A percentile compares a stretch with the other conserved stretches of the same genome.
Conservation (phyloP, 92 coral and sea anemone species). For the Phenganax subtilis region DNA sequence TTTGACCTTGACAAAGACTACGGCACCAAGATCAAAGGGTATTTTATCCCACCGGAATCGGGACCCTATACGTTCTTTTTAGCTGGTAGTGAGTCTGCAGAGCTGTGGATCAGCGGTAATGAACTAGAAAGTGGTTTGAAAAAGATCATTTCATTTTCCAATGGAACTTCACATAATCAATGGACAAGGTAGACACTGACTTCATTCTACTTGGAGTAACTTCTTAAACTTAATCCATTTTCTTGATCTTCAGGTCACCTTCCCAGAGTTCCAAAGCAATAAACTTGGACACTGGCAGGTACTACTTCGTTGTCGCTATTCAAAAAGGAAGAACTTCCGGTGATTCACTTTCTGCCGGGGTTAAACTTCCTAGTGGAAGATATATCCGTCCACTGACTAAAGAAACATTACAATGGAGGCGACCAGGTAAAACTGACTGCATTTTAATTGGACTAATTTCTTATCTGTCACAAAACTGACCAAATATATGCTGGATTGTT, state of each 20-base stretch:
- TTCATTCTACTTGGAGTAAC: not conserved
- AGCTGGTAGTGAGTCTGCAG: conserved; percentile 86
- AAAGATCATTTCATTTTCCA: conserved; percentile 63
- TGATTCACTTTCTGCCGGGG: conserved; percentile 91
- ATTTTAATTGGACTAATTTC: not conserved
- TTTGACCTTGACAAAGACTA: conserved; percentile 92
- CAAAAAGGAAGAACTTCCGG: conserved; percentile 91
- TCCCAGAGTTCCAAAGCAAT: conserved; percentile 78
- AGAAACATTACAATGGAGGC: conserved; percentile 92
- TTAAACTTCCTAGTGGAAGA: conserved; percentile 97
- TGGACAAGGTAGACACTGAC: conserved; percentile 72
- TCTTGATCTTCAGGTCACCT: conserved; percentile 56
- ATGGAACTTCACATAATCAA: conserved; percentile 90
- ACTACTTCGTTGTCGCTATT: conserved; percentile 87
- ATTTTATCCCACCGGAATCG: conserved; percentile 96
- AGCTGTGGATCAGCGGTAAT: conserved; percentile 79
- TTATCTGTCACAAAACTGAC: too few species aligned
- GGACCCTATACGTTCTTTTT: conserved; percentile 94
- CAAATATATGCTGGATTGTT: not conserved
- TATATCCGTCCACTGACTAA: conserved; percentile 97
- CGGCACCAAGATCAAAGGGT: conserved; percentile 93
- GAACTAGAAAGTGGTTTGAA: conserved; percentile 80
- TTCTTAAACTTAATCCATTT: not conserved
- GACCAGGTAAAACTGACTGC: conserved; percentile 59
- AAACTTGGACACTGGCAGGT: conserved; percentile 84